phyloP scores from a whole-genome alignment of 2,113 vertebrate genomes.

The Callithrix jacchus region DNA sequence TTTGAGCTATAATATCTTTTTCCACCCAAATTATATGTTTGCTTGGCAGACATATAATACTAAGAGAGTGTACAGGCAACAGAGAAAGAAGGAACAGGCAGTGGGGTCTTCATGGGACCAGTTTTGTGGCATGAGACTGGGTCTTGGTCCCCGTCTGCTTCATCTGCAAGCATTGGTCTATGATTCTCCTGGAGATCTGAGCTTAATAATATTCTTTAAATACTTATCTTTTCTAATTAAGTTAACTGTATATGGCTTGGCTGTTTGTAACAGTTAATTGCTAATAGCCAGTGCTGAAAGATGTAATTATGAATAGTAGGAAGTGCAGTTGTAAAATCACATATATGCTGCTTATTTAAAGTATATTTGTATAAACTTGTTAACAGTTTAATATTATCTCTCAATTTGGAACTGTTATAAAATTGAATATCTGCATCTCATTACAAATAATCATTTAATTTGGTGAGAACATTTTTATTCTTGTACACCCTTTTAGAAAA shows the following conservation, averaged over 20 bases:
- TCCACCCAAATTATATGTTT: background rate
- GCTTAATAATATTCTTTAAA: background rate
- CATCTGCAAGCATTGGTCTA: background rate
- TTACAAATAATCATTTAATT: background rate
- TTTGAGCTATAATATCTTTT: background rate
- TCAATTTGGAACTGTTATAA: background rate
- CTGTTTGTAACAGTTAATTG: background rate
- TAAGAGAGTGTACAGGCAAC: background rate
- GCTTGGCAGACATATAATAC: background rate
- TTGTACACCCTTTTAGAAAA: background rate
- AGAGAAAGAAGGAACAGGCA: background rate
- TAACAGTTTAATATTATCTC: background rate
- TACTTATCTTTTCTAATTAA: background rate
- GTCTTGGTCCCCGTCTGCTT: background rate
- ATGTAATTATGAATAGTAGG: background rate
- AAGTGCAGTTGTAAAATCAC: background rate
- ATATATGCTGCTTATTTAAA: background rate
- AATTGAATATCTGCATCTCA: background rate
- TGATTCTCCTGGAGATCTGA: background rate
- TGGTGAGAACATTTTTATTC: background rate
- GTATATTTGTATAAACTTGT: background rate
- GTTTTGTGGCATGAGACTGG: background rate
- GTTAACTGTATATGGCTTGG: background rate
- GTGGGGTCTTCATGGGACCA: background rate
- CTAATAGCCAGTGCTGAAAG: background rate